Percentiles rank a stretch among this genome's conserved stretches.
phyloP scores from a whole-genome alignment of 1,140 invertebrate genomes.

The Bombus sibiricus region DNA sequence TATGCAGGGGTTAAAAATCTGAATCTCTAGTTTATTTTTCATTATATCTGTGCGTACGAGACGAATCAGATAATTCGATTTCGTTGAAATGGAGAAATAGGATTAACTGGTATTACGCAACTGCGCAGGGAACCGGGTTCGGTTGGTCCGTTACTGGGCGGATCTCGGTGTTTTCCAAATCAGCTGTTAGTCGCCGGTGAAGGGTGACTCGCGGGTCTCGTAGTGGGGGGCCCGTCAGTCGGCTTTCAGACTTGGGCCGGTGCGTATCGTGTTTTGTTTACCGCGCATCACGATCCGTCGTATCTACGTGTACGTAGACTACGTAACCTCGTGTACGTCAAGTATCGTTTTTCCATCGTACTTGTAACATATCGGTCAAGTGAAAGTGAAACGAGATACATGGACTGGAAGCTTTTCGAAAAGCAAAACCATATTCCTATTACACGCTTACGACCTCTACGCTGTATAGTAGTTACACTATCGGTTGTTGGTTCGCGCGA shows the following conservation, averaged over 20 bases:
- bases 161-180: constrained; percentile 74
- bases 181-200: constrained; percentile 74
- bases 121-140: neutral
- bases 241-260: constrained; percentile 60
- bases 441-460: neutral
- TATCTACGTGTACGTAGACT: neutral
- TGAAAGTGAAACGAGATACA: constrained; percentile 40
- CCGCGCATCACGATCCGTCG: neutral
- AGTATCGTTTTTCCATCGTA: neutral
- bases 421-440: neutral
- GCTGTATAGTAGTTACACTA: neutral
- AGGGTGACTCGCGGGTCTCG: constrained; percentile 40
- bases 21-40: no score
- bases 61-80: constrained; percentile 20
- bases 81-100: neutral
- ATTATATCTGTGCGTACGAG: no score
- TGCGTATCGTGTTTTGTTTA: constrained; percentile 1
- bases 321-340: neutral
- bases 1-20: no score
- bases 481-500: neutral
- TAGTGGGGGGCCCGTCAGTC: constrained; percentile 63
- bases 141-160: constrained; percentile 43
- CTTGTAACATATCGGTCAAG: constrained; percentile 1
- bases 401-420: neutral
- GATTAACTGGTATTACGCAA: constrained; percentile 40